Conservation (phyloP, 2,797 vertebrate genomes). For the Lepidocolaptes lacrymiger region DNA sequence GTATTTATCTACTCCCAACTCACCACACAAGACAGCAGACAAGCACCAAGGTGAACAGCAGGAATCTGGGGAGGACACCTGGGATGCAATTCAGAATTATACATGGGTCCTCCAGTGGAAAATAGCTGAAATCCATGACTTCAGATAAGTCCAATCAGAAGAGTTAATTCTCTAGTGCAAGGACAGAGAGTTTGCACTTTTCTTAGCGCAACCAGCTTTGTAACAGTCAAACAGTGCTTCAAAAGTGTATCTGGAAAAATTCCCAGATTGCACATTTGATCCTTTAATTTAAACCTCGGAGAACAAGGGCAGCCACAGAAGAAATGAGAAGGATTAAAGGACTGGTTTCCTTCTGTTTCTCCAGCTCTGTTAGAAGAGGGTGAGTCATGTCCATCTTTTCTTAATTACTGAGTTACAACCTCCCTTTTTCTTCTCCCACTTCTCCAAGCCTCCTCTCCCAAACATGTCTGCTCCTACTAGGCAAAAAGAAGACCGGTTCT, state of each 20-base stretch:
- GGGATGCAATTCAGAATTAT: background rate
- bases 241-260: background rate
- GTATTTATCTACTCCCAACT: background rate
- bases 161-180: background rate
- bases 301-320: background rate
- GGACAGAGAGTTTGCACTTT: background rate
- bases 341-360: background rate
- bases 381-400: background rate
- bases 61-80: background rate
- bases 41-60: background rate
- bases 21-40: background rate
- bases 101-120: background rate
- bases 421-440: background rate
- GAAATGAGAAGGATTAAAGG: background rate
- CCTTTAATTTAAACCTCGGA: background rate
- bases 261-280: background rate
- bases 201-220: rapidly evolving
- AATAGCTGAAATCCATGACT: background rate
- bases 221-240: background rate
- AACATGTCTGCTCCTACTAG: background rate
- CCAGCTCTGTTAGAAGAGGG: background rate
- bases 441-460: background rate
- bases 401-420: background rate
- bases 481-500: background rate
- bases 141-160: background rate